A percentile compares a stretch with the other conserved stretches of the same genome.
These are phyloP conservation scores for Microtus ochrogaster DNA, from an alignment of 2,113 vertebrate genomes.

Conservation along the genomic window DNA sequence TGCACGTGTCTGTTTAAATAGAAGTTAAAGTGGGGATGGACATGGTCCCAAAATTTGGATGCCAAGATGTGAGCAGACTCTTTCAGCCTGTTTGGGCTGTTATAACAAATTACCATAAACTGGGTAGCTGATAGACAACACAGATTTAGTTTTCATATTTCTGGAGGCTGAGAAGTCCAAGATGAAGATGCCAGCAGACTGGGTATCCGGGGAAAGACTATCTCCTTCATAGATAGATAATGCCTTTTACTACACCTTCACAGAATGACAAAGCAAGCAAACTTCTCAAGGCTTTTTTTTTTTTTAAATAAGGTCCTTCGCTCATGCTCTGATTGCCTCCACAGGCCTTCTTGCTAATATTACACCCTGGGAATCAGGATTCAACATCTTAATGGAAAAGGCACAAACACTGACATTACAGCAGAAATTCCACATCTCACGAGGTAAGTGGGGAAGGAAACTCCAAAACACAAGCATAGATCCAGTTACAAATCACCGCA, in stretches of 20 bases:
- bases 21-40: neutral
- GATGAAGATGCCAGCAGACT: neutral
- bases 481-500: neutral
- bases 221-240: neutral
- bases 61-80: neutral
- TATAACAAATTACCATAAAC: neutral
- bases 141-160: neutral
- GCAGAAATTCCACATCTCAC: neutral
- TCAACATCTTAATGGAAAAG: neutral
- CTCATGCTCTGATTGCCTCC: neutral
- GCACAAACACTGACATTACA: neutral
- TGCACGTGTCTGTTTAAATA: neutral
- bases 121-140: neutral
- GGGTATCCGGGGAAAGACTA: neutral
- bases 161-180: neutral
- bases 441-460: neutral
- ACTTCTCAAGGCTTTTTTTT: neutral
- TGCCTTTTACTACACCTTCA: neutral
- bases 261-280: neutral
- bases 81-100: neutral
- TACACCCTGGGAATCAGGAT: neutral
- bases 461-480: neutral
- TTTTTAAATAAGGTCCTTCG: neutral
- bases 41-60: neutral
- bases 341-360: neutral